These are phyloP conservation scores for Stramonita haemastoma DNA, from an alignment of 2,888 invertebrate genomes.

Conservation along the genomic window DNA sequence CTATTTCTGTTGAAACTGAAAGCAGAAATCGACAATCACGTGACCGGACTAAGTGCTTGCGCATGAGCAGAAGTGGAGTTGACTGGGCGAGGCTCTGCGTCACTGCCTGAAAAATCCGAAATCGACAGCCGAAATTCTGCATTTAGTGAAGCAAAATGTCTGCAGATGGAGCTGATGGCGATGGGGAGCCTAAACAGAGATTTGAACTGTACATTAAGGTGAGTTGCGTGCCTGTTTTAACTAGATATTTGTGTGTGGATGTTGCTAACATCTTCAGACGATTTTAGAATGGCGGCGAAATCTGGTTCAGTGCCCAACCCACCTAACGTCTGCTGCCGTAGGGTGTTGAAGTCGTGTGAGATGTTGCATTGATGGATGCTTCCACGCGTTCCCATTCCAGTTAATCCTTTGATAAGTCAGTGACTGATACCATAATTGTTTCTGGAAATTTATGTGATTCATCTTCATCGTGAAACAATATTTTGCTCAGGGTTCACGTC, in stretches of 20 bases:
- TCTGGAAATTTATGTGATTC: too few relatives aligned
- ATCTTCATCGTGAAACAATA: too few relatives aligned
- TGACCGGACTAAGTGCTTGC: constrained; percentile 39
- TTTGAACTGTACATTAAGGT: constrained; percentile 62
- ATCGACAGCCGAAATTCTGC: constrained; percentile 27
- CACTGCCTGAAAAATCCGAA: constrained; percentile 38
- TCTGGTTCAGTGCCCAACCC: constrained; percentile 13
- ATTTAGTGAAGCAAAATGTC: constrained; percentile 45
- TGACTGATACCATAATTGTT: too few relatives aligned
- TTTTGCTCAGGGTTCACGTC: neutral
- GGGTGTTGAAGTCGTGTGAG: neutral
- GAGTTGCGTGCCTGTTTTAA: neutral
- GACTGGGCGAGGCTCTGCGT: constrained; percentile 55
- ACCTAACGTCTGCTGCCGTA: constrained; percentile 20
- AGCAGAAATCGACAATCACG: constrained; percentile 40
- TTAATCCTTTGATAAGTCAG: neutral
- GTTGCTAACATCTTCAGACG: neutral
- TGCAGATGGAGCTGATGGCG: constrained; percentile 42
- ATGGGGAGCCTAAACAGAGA: constrained; percentile 46
- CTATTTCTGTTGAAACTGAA: constrained; percentile 19
- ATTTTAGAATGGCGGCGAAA: constrained; percentile 5
- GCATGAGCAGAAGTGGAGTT: constrained; percentile 50
- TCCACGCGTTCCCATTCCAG: neutral
- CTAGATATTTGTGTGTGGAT: neutral
- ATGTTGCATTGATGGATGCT: neutral